These are phyloP conservation scores for Dicyrtoma fusca DNA, from an alignment of 2,888 invertebrate species.

Conservation along the genomic window DNA sequence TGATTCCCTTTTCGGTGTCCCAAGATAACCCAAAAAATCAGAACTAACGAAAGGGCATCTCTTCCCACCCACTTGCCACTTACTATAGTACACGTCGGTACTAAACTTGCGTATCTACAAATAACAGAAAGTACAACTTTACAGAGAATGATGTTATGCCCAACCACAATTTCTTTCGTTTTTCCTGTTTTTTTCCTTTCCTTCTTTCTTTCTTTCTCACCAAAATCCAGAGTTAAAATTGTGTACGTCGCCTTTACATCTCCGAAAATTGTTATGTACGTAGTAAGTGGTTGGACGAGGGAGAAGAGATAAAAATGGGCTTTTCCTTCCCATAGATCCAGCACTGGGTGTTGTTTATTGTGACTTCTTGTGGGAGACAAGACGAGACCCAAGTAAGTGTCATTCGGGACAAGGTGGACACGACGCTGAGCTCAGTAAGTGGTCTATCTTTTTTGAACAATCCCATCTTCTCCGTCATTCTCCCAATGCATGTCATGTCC, in stretches of 20 bases:
- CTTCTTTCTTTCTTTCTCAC: neutral
- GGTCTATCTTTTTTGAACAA: neutral
- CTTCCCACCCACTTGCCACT: too few species aligned
- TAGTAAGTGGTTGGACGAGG: neutral
- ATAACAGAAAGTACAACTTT: too few species aligned
- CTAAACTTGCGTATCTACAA: too few species aligned
- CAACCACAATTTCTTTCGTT: neutral
- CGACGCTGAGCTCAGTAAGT: conserved; percentile 22
- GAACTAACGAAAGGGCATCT: too few species aligned
- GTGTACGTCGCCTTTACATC: neutral
- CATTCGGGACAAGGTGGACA: conserved; percentile 25
- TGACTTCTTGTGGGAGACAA: conserved; percentile 40
- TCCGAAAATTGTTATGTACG: neutral
- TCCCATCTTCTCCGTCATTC: neutral
- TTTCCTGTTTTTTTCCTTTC: neutral
- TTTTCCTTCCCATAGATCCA: conserved; percentile 8
- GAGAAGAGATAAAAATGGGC: neutral
- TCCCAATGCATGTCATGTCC: neutral
- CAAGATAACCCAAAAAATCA: conserved; percentile 3
- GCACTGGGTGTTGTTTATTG: conserved; percentile 40
- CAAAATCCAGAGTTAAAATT: neutral
- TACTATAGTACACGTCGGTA: too few species aligned
- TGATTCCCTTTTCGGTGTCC: conserved; percentile 26
- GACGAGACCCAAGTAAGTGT: conserved; percentile 22
- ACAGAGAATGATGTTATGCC: too few species aligned